A percentile compares a stretch with the other conserved stretches of the same genome.
Conservation (phyloP, 2,797 vertebrate genomes). For the Alfaro cultratus region DNA sequence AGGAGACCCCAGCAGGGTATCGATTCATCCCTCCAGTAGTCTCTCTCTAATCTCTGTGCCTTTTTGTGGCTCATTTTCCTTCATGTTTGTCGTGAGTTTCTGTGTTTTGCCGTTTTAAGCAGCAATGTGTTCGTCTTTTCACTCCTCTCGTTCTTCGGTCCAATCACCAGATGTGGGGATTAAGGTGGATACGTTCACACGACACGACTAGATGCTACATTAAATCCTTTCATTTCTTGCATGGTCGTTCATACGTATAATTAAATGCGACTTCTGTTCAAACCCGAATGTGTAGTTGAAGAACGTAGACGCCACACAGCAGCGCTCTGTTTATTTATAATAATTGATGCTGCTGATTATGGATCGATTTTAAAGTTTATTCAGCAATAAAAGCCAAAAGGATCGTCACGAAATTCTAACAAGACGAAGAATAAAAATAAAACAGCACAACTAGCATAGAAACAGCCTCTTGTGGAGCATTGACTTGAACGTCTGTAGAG, state of each 20-base stretch:
- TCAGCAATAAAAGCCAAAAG: neutral
- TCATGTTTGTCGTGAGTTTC: neutral
- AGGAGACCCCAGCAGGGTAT: slow-evolving; percentile 15
- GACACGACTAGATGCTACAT: neutral
- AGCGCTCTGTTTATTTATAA: neutral
- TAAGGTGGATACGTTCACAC: neutral
- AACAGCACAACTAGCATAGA: too few relatives aligned
- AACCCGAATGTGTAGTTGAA: neutral
- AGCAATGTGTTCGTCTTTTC: neutral
- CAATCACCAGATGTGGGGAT: slow-evolving; percentile 8
- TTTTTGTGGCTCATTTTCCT: neutral
- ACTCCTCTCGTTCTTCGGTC: neutral
- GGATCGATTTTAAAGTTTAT: too few relatives aligned
- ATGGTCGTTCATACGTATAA: neutral
- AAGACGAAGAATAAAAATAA: too few relatives aligned
- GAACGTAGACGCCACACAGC: neutral
- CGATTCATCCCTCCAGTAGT: slow-evolving; percentile 26
- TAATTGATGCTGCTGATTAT: neutral
- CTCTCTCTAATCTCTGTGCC: neutral
- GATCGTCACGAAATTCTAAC: too few relatives aligned
- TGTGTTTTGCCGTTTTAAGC: neutral
- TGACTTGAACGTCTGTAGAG: too few relatives aligned
- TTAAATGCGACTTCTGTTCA: neutral
- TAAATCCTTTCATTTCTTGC: neutral
- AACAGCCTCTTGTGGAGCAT: too few relatives aligned